phyloP scores from a whole-genome alignment of 1,140 invertebrate species.

The Rhagoletis pomonella region DNA sequence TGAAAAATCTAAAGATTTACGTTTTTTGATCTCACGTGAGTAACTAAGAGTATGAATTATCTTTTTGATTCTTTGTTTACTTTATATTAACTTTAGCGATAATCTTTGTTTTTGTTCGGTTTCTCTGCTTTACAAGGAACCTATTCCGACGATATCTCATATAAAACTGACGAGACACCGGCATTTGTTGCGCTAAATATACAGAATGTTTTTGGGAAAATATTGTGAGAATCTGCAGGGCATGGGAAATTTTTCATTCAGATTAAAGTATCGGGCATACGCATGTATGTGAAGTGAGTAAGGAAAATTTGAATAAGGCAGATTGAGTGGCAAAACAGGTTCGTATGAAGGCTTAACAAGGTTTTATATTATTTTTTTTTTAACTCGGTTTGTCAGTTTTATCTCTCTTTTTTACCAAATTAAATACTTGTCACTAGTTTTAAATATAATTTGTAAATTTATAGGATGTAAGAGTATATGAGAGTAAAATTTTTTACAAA shows the following conservation, averaged over 20 bases:
- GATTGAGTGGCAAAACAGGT: no score
- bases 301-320: no score
- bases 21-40: constrained; percentile 1
- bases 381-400: no score
- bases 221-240: not conserved
- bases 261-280: not conserved
- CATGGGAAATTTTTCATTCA: not conserved
- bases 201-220: constrained; percentile 8
- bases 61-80: constrained; percentile 10
- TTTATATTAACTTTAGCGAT: constrained; percentile 20
- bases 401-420: no score
- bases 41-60: not conserved
- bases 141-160: constrained; percentile 60
- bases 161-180: constrained; percentile 57
- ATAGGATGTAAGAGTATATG: no score
- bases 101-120: constrained; percentile 53
- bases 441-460: no score
- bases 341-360: no score
- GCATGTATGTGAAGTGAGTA: not conserved
- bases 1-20: constrained; percentile 19
- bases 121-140: constrained; percentile 46
- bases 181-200: constrained; percentile 53
- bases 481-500: no score
- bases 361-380: no score
- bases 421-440: no score